These are phyloP conservation scores for Mungos mungo DNA, from an alignment of 2,113 vertebrate species.

Conservation along the genomic window DNA sequence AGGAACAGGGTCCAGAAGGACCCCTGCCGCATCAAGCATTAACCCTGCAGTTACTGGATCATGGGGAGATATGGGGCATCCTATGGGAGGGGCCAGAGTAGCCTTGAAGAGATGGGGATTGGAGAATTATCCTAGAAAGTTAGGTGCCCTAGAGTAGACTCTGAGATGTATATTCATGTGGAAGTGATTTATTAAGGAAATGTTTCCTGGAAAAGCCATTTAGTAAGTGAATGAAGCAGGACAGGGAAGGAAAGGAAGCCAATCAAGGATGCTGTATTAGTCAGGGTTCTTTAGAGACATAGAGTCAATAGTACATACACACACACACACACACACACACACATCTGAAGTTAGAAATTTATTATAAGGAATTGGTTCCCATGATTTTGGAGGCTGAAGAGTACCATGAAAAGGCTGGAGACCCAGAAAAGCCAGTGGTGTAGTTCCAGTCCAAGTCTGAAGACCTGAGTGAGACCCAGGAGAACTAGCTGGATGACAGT, in stretches of 20 bases:
- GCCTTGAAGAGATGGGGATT: not conserved
- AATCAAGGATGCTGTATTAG: not conserved
- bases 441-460: not conserved
- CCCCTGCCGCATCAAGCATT: not conserved
- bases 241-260: not conserved
- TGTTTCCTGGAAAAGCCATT: not conserved
- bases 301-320: not conserved
- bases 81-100: not conserved
- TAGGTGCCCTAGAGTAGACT: not conserved
- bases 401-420: not conserved
- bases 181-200: not conserved
- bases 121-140: not conserved
- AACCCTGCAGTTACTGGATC: not conserved
- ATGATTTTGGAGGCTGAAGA: not conserved
- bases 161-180: not conserved
- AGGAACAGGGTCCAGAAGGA: not conserved
- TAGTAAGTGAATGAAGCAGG: not conserved
- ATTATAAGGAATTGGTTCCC: not conserved
- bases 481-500: not conserved
- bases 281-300: not conserved
- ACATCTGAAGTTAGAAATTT: not conserved
- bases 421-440: not conserved
- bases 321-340: too few species aligned
- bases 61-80: not conserved
- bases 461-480: not conserved